These are phyloP conservation scores for Saccopteryx bilineata DNA, from an alignment of 2,113 vertebrate genomes.

Conservation along the genomic window DNA sequence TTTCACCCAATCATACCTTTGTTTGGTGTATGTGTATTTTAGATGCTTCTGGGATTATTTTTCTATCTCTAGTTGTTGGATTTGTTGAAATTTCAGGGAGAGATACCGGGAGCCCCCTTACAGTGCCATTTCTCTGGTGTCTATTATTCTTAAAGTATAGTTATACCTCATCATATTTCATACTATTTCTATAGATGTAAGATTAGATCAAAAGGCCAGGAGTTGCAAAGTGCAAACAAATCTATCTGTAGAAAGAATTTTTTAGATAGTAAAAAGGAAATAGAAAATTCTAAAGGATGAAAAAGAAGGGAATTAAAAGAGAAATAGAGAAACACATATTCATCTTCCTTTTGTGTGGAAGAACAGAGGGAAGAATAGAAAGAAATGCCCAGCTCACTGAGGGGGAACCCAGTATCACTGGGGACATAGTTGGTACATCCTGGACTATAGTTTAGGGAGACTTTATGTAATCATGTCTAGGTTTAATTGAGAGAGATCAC, in stretches of 20 bases:
- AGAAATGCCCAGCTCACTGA: background rate
- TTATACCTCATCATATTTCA: background rate
- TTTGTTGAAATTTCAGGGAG: too few relatives aligned
- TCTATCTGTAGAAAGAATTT: background rate
- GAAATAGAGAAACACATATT: background rate
- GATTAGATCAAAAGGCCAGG: background rate
- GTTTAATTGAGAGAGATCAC: background rate
- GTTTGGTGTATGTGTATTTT: too few relatives aligned
- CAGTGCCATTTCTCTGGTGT: too few relatives aligned
- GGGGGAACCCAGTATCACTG: background rate
- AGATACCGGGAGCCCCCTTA: too few relatives aligned
- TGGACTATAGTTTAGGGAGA: background rate
- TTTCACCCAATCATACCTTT: too few relatives aligned
- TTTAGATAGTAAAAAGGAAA: background rate
- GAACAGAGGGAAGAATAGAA: background rate
- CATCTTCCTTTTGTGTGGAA: background rate
- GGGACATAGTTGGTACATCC: background rate
- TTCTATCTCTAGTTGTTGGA: too few relatives aligned
- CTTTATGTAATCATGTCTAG: background rate
- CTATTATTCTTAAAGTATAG: background rate
- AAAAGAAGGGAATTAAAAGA: background rate
- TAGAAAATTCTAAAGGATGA: background rate
- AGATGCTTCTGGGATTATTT: too few relatives aligned
- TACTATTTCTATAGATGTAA: background rate
- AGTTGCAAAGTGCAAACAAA: background rate